Conservation (phyloP, 1,140 invertebrate species). For the Formica selysi region DNA sequence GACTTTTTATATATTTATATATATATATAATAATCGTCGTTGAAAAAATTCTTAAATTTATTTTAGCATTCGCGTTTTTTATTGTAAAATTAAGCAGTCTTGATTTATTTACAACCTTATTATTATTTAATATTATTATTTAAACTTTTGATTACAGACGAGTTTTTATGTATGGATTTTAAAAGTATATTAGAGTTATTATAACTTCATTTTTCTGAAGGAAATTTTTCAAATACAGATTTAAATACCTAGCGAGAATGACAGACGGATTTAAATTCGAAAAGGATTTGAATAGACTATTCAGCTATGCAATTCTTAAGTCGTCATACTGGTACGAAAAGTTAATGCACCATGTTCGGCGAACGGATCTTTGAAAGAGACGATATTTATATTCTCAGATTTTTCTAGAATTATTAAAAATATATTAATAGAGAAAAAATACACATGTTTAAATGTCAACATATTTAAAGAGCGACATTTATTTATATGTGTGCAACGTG, state of each 20-base stretch:
- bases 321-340: constrained; percentile 38
- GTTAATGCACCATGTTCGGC: constrained; percentile 36
- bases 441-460: no score
- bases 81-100: neutral
- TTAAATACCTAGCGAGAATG: constrained; percentile 31
- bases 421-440: neutral
- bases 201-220: constrained; percentile 11
- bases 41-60: neutral
- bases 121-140: neutral
- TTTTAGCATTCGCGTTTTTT: neutral
- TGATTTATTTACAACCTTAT: neutral
- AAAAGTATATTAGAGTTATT: constrained; percentile 30
- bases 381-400: constrained; percentile 11
- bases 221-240: constrained; percentile 41
- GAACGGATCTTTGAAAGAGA: constrained; percentile 22
- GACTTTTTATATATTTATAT: constrained; percentile 10
- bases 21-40: neutral
- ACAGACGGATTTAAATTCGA: constrained; percentile 48
- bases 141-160: neutral
- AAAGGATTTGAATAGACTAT: constrained; percentile 40
- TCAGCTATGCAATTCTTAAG: constrained; percentile 37
- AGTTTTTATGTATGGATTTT: neutral
- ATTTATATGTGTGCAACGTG: neutral
- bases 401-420: constrained; percentile 23
- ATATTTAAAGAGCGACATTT: constrained; percentile 4